phyloP scores from a whole-genome alignment of 2,113 vertebrate genomes.

The Mixornis gularis region DNA sequence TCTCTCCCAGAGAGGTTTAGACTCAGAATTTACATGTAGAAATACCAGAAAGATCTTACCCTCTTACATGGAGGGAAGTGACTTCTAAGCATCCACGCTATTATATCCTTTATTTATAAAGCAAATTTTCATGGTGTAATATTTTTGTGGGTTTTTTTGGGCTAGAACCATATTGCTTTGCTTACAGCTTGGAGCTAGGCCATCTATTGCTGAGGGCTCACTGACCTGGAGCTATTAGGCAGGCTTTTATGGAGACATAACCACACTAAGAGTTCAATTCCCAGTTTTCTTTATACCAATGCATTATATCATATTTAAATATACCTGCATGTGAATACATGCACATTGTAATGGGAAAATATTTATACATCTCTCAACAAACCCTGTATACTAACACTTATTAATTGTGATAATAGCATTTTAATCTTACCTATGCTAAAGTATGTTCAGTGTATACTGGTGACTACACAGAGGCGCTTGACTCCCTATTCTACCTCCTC shows the following conservation, averaged over 20 bases:
- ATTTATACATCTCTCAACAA: neutral
- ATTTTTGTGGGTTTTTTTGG: neutral
- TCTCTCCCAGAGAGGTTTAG: conserved; percentile 66
- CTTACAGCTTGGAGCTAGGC: neutral
- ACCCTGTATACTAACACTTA: neutral
- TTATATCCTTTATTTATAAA: conserved; percentile 41
- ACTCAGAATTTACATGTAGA: conserved; percentile 60
- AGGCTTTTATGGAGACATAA: neutral
- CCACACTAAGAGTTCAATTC: neutral
- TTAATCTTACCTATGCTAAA: neutral
- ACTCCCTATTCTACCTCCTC: neutral
- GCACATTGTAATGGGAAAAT: neutral
- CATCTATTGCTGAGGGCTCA: neutral
- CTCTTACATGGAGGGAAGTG: conserved; percentile 18
- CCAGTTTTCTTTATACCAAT: neutral
- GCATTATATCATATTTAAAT: neutral
- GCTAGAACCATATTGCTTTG: neutral
- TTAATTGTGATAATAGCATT: neutral
- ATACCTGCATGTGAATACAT: neutral
- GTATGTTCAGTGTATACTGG: neutral
- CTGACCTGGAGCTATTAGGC: neutral
- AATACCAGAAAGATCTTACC: conserved; percentile 47
- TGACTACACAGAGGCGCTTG: neutral
- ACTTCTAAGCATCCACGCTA: conserved; percentile 1
- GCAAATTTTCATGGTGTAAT: neutral